Percentiles rank a stretch among this genome's conserved stretches.
Evolutionary conservation across 2,888 invertebrate species (phyloP).

Genomic region (Vandiemenella viatica): DNA sequence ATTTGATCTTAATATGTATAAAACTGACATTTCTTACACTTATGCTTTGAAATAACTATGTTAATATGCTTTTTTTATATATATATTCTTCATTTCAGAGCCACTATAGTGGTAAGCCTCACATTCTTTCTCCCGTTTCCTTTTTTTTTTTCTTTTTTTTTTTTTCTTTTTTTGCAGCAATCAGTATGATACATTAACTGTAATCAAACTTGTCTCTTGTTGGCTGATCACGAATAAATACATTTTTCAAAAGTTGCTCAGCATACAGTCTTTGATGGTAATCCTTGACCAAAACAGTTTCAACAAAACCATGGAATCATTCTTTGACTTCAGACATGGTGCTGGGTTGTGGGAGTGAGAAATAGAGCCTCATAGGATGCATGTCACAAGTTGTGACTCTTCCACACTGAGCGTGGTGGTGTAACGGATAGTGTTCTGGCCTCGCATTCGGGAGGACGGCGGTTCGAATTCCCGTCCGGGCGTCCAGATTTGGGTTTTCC

Average conservation of each 20-base stretch:
- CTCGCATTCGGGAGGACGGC: too few relatives aligned
- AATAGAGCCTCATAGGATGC: slow-evolving; percentile 99
- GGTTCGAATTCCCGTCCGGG: too few relatives aligned
- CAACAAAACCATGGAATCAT: slow-evolving; percentile 95
- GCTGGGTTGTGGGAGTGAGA: slow-evolving; percentile 97
- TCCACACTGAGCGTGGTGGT: too few relatives aligned
- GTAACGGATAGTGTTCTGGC: too few relatives aligned
- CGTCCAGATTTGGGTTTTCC: too few relatives aligned
- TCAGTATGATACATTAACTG: slow-evolving; percentile 99
- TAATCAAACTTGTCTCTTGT: slow-evolving; percentile 93
- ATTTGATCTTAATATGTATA: too few relatives aligned
- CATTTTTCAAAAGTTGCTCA: slow-evolving; percentile 91
- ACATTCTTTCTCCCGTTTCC: too few relatives aligned
- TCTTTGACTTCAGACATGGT: slow-evolving; percentile 91
- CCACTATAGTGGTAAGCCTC: too few relatives aligned
- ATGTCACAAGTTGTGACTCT: slow-evolving; percentile 98
- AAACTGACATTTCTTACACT: too few relatives aligned
- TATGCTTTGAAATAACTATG: too few relatives aligned
- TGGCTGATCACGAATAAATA: slow-evolving; percentile 96
- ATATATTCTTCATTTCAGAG: too few relatives aligned
- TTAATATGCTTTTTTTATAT: too few relatives aligned
- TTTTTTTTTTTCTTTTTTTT: slow-evolving; percentile 53
- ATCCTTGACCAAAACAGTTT: slow-evolving; percentile 96
- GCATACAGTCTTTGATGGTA: slow-evolving; percentile 98
- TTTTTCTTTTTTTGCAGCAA: slow-evolving; percentile 87